phyloP scores from a whole-genome alignment of 2,888 invertebrate species.

The Melipona beecheii region DNA sequence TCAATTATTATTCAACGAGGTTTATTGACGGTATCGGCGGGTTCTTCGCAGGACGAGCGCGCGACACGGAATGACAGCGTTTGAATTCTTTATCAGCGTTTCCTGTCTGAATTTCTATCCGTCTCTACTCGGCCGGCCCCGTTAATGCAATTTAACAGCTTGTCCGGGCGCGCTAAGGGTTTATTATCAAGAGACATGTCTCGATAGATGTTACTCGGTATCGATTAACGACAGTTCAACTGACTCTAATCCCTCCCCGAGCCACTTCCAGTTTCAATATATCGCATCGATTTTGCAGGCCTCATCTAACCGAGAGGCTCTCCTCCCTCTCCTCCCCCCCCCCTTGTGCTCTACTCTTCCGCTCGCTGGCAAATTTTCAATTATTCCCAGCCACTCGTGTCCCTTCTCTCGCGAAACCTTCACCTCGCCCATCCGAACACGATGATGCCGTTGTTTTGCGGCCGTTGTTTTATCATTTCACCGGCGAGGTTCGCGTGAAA shows the following conservation, averaged over 20 bases:
- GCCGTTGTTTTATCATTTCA: neutral
- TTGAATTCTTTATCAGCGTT: slow-evolving; percentile 57
- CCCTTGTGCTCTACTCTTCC: neutral
- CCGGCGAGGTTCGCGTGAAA: neutral
- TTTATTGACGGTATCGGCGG: slow-evolving; percentile 32
- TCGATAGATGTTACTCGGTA: slow-evolving; percentile 69
- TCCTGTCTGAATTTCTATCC: slow-evolving; percentile 53
- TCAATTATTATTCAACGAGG: slow-evolving; percentile 34
- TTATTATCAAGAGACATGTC: slow-evolving; percentile 70
- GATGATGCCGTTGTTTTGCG: neutral
- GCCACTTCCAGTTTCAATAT: slow-evolving; percentile 67
- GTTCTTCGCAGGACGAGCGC: neutral
- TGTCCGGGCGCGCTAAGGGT: slow-evolving; percentile 61
- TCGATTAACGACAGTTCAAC: slow-evolving; percentile 70
- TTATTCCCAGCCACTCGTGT: slow-evolving; percentile 25
- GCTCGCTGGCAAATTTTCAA: slow-evolving; percentile 50
- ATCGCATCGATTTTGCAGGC: slow-evolving; percentile 57
- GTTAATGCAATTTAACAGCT: slow-evolving; percentile 64
- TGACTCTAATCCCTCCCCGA: slow-evolving; percentile 63
- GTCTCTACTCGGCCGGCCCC: slow-evolving; percentile 52
- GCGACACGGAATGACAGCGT: slow-evolving; percentile 36
- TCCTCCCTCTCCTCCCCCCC: neutral
- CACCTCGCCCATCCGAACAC: neutral
- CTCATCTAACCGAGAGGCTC: slow-evolving; percentile 22
- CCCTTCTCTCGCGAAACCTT: neutral